These are phyloP conservation scores for Ormyrus thymus DNA, from an alignment of 2,888 invertebrate species.

Conservation along the genomic window DNA sequence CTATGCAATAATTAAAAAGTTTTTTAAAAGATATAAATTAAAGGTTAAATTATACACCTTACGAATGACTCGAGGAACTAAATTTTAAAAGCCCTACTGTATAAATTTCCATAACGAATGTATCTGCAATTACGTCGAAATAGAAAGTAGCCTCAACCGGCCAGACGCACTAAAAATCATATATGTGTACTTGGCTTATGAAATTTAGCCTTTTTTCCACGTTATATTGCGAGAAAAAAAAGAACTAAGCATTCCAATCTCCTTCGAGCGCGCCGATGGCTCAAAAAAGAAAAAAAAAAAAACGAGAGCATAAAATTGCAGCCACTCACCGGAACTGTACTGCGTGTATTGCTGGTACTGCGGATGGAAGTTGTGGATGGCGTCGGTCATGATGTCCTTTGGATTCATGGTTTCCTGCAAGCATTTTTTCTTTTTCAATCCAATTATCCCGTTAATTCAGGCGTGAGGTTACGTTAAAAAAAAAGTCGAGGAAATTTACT, in stretches of 20 bases:
- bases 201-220: too few relatives aligned
- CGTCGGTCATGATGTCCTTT: constrained; percentile 99
- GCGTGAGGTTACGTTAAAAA: constrained; percentile 16
- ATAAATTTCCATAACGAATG: constrained; percentile 1
- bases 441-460: constrained; percentile 14
- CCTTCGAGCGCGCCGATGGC: constrained; percentile 3
- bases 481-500: constrained; percentile 33
- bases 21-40: background rate
- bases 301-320: constrained; percentile 14
- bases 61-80: too few relatives aligned
- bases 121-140: constrained; percentile 22
- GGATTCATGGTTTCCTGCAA: constrained; percentile 96
- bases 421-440: constrained; percentile 22
- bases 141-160: constrained; percentile 11
- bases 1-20: too few relatives aligned
- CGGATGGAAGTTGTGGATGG: constrained; percentile 99
- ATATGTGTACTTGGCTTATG: too few relatives aligned
- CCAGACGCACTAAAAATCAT: too few relatives aligned
- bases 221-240: too few relatives aligned
- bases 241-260: background rate
- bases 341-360: constrained; percentile 99
- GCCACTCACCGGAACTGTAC: constrained; percentile 90
- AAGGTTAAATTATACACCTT: background rate
- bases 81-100: too few relatives aligned
- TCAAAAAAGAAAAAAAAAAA: constrained; percentile 50